Evolutionary conservation across 2,888 invertebrate species (phyloP), one percentile per base, ranked within the genome.

Genomic region (Epiblema foenella): DNA sequence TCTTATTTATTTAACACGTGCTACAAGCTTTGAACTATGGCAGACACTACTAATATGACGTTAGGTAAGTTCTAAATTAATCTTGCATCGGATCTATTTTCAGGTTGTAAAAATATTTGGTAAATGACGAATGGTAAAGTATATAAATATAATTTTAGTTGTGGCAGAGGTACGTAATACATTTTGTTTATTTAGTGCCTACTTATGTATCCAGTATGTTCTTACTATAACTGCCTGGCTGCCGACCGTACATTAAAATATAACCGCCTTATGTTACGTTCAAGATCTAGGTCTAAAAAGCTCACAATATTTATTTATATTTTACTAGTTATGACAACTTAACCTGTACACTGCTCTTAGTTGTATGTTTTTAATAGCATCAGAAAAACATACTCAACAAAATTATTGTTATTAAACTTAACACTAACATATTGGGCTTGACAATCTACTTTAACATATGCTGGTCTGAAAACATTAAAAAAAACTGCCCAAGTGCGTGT

Each of bases 51-150:
- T 42, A 62, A 62, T 54, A 52, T 68, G 60, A 52, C 68, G 42
- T 68, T 68, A 42, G 68, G 68, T 62, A 68, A 68, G 68, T 68
- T 29, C 39, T 62, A 68, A 54, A 68, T 68, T 24, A 37, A 68
- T 51, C 12, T 46, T 51, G 33, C 37, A 58, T 59, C 37, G 11
- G 24, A 59, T 68, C 59, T 68, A 52, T 59, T 59, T 68, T 68
- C 37, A 68, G 67, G 59, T 52, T 59, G 9, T 51, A 51, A 12
- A 20, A 24, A 20, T 7, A 62, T 17, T 46, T 2, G 4, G 1
- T n/a, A 24, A 46, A 29, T 68, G 29, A 60, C 12, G 11, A 68
- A 42, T 12, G n/a, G 42, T 62, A 24, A 18, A 3, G 8, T 15
- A 11, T 15, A 29, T 33, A 24, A 5, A 46, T 18, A 39, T 18